Evolutionary conservation across 92 coral and sea anemone genomes (phyloP), one percentile per base, ranked within the genome.

Genomic region (Chrysogorgia sp.): DNA sequence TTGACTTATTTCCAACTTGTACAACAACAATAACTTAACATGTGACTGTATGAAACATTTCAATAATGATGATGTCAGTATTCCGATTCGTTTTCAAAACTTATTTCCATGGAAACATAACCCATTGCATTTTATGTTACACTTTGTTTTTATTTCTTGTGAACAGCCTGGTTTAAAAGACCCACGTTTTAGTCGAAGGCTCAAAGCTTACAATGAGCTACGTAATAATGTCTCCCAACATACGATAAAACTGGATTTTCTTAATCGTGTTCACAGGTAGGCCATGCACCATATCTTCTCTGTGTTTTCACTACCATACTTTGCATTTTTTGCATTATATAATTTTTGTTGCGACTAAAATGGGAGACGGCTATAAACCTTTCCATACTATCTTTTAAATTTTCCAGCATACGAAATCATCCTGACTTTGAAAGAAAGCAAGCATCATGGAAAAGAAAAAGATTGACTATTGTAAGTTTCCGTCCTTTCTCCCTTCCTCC

Each of bases 171-270:
- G 99, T 25, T 83, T 96, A 26, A 85, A 92, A 37, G 97, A 91
- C 29, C 99, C 99, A 23, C 90, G 99, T 15, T 96, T 96, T 71
- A 91, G 92, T 74, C 92, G 92, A 82, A 65, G 99, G 35, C 85
- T 92, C n/a, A 96, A 96, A 62, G 99, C 99, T 19, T 96, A 96
- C 70, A 90, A 96, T 81, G 97, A 96, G 58, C 81, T 96, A 10
- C 87, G 93, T 20, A 96, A 92, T 81, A 96, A 91, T 48, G 85
- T 96, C 29, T 96, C 99, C 0, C 99, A 96, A 33, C 99, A 96
- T 58, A 91, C 99, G 19, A 91, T 96, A 41, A 96, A 96, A 82
- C 70, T 96, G 85, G 87, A 96, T 60, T 96, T 96, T 34, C 89
- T 96, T 34, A 76, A 89, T 35, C 85, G 90, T 62, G 96, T 90